phyloP scores from a whole-genome alignment of 2,888 invertebrate species.

The Byasa hedistus region DNA sequence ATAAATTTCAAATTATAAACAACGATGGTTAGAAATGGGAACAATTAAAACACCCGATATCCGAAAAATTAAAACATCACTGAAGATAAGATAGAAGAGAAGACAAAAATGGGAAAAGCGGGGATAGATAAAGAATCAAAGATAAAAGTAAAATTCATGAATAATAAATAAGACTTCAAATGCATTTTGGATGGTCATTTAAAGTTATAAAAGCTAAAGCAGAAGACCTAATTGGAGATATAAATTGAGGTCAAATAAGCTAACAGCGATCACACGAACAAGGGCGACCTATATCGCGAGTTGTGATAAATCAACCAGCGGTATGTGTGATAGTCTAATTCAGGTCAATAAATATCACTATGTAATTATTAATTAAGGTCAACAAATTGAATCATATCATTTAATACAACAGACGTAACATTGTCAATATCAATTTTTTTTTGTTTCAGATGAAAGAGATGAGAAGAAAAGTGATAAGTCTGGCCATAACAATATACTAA shows the following conservation, averaged over 20 bases:
- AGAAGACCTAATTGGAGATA: slow-evolving; percentile 5
- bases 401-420: slow-evolving; percentile 6
- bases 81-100: no score
- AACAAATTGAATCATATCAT: slow-evolving; percentile 26
- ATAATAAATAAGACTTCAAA: not conserved
- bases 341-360: slow-evolving; percentile 31
- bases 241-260: slow-evolving; percentile 10
- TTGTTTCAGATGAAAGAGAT: not conserved
- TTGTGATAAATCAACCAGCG: slow-evolving; percentile 25
- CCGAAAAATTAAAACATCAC: no score
- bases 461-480: no score
- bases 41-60: no score
- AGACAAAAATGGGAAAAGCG: no score
- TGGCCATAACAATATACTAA: no score
- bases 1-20: no score
- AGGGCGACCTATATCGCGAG: slow-evolving; percentile 26
- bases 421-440: not conserved
- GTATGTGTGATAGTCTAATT: slow-evolving; percentile 25
- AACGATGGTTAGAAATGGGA: no score
- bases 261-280: slow-evolving; percentile 16
- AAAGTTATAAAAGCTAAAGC: not conserved
- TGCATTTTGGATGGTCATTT: not conserved
- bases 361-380: slow-evolving; percentile 28
- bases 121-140: no score
- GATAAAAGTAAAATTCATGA: not conserved